Conservation (phyloP, 2,113 vertebrate species). For the Urocitellus parryii region DNA sequence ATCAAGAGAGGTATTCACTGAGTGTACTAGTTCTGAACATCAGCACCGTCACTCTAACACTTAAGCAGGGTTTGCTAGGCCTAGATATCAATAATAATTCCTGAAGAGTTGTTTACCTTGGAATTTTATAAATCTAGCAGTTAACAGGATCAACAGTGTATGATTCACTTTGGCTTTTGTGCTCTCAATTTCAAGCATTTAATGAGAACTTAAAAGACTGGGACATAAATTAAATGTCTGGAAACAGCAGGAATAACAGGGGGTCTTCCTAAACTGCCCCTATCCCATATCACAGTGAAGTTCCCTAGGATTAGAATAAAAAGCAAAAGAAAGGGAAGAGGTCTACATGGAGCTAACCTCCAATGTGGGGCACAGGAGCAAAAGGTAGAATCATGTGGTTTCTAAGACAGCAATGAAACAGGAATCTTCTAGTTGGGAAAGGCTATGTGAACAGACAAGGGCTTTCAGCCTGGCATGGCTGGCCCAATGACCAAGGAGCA, state of each 20-base stretch:
- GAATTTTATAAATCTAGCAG: neutral
- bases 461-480: neutral
- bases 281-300: neutral
- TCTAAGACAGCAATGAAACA: neutral
- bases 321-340: neutral
- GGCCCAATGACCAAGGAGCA: neutral
- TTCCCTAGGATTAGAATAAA: neutral
- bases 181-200: constrained; percentile 24
- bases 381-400: neutral
- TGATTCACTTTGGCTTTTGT: neutral
- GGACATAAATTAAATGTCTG: neutral
- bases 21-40: neutral
- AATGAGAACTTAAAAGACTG: neutral
- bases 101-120: neutral
- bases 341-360: neutral
- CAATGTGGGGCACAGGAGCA: neutral
- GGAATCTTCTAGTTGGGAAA: neutral
- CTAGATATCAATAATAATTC: neutral
- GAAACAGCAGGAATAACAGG: neutral
- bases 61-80: neutral
- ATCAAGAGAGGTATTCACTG: neutral
- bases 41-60: neutral
- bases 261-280: neutral
- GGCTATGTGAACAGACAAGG: neutral
- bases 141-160: neutral